Evolutionary conservation across 2,888 invertebrate genomes (phyloP), one percentile per base, ranked within the genome.

Genomic region (Thyatira batis): DNA sequence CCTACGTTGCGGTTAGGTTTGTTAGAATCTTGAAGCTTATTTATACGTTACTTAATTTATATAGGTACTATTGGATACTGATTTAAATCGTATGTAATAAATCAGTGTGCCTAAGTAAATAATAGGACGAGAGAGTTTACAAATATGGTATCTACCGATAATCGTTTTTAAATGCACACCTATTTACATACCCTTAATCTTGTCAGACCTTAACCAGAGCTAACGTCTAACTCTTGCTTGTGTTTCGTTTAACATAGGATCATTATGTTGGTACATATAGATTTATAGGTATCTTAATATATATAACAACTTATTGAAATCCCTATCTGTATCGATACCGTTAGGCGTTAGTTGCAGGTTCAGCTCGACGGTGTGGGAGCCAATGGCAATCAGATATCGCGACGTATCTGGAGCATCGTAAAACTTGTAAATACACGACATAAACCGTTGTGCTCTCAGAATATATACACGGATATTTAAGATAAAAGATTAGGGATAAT

Each of bases 1-100:
- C 95, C 95, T 95, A 63, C 71, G 63, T 71, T 64, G 52, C 59
- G 50, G 27, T 50, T 58, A 39, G 5, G 0, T 17, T 39, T 39
- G 11, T 39, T 17, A 17, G 4, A 5, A 33, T 17, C 5, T 8
- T 39, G 13, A 33, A 8, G 13, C 33, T 33, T 8, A 5, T 4
- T 13, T n/a, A n/a, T n/a, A n/a, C n/a, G n/a, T n/a, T n/a, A n/a
- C n/a, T n/a, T n/a, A n/a, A n/a, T n/a, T n/a, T n/a, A n/a, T n/a
- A n/a, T n/a, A n/a, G n/a, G n/a, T n/a, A n/a, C n/a, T n/a, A n/a
- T n/a, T n/a, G n/a, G n/a, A n/a, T n/a, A n/a, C n/a, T n/a, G n/a
- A n/a, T n/a, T n/a, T n/a, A n/a, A n/a, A n/a, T n/a, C n/a, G n/a
- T n/a, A n/a, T n/a, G n/a, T n/a, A n/a, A n/a, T n/a, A n/a, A n/a